Base-by-base conservation (phyloP, 2,888 invertebrate genomes). In the Actias luna region DNA sequence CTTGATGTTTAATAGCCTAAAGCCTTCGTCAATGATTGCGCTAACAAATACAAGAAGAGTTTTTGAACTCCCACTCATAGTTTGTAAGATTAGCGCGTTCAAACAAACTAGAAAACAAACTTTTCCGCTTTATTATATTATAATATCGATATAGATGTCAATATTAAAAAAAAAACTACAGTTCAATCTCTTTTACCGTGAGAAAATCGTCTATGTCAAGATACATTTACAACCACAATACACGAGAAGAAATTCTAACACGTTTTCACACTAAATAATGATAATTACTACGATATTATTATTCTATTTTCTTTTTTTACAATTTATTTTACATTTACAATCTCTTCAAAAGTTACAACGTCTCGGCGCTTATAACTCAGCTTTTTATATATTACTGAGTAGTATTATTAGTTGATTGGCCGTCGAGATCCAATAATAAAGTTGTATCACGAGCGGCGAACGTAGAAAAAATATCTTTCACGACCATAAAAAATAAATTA, bases 401-500 rank as follows among this genome's bases (percentile, higher is more conserved):
- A n/a, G 12, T 29, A 16, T 55, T 55, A 55, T 55, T 55, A 29
- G 55, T 55, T 55, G 29, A 55, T 55, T 55, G 55, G 55, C 55
- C 55, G 29, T 55, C 55, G 55, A 29, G 29, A 55, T 55, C 55
- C 55, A 29, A 55, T 55, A 55, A 55, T 55, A 55, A 55, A 55
- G 29, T 55, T 42, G 29, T 33, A 46, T 58, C 39, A 58, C 42
- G 58, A 29, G 29, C 57, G 39, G n/a, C 55, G 55, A 55, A 55
- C 55, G 55, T 29, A 55, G 22, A 25, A 46, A 52, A 42, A 42
- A 42, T n/a, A 55, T 29, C 57, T 39, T 55, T 60, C 63, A 25
- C 60, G 60, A 57, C 63, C 33, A 60, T 60, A 63, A 60, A 57
- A 60, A 59, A 60, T 60, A 63, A 55, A 60, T 55, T 63, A 60